phyloP scores from a whole-genome alignment of 2,797 vertebrate genomes.

The Helarctos malayanus region DNA sequence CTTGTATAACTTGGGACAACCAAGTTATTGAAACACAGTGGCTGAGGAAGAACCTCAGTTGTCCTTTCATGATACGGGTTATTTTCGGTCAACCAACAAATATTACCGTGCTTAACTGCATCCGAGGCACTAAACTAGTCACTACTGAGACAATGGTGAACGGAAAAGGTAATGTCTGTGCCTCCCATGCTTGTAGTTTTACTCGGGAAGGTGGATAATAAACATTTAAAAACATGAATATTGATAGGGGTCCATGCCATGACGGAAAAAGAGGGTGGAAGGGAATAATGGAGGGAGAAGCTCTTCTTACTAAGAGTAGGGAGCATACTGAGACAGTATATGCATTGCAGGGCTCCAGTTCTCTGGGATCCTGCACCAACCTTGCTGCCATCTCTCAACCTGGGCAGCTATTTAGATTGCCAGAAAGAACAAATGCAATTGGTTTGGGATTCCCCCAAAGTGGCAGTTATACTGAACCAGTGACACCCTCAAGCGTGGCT shows the following conservation, averaged over 20 bases:
- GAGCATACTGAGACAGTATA: not conserved
- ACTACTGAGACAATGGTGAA: not conserved
- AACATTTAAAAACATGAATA: not conserved
- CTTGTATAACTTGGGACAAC: not conserved
- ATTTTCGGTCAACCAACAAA: not conserved
- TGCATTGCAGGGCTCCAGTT: rapidly evolving
- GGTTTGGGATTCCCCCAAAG: not conserved
- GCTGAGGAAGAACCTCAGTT: not conserved
- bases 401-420: not conserved
- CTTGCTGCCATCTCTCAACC: not conserved
- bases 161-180: not conserved
- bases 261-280: not conserved
- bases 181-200: not conserved
- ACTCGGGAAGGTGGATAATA: not conserved
- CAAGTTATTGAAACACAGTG: not conserved
- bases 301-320: not conserved
- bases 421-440: not conserved
- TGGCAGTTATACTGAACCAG: not conserved
- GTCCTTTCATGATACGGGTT: not conserved
- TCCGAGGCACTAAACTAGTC: not conserved
- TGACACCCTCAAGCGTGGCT: not conserved
- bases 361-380: not conserved
- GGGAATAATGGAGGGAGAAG: not conserved
- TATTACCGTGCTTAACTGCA: not conserved
- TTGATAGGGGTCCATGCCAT: not conserved